phyloP scores from a whole-genome alignment of 2,113 vertebrate species.

The Grus americana region DNA sequence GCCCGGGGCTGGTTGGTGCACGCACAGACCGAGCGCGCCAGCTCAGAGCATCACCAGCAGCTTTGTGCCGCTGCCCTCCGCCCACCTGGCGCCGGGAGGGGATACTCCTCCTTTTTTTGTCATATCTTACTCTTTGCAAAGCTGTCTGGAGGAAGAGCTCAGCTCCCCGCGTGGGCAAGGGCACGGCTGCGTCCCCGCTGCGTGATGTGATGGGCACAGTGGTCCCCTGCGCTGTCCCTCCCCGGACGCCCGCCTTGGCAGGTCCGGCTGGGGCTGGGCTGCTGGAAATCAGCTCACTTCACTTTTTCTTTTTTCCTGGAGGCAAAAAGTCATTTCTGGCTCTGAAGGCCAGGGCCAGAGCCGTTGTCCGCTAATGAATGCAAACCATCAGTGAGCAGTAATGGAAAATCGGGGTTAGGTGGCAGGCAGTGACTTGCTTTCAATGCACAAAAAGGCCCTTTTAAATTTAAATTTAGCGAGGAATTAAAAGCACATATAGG shows the following conservation, averaged over 20 bases:
- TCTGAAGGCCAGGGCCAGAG: not conserved
- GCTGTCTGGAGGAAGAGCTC: not conserved
- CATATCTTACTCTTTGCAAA: fast-evolving
- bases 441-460: not conserved
- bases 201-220: fast-evolving
- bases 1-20: fast-evolving
- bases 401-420: not conserved
- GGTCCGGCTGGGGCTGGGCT: fast-evolving
- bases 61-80: not conserved
- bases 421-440: constrained; percentile 37
- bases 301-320: not conserved
- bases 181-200: fast-evolving
- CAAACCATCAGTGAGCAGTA: constrained; percentile 11
- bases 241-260: not conserved
- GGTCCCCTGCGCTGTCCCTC: not conserved
- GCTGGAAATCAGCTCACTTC: not conserved
- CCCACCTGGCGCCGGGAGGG: not conserved
- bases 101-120: not conserved
- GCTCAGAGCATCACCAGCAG: not conserved
- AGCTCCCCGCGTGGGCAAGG: not conserved
- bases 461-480: not conserved
- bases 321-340: not conserved
- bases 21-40: fast-evolving
- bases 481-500: constrained; percentile 52
- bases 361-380: not conserved